These are phyloP conservation scores for Tragelaphus scriptus DNA, from an alignment of 2,113 vertebrate genomes.

Conservation along the genomic window DNA sequence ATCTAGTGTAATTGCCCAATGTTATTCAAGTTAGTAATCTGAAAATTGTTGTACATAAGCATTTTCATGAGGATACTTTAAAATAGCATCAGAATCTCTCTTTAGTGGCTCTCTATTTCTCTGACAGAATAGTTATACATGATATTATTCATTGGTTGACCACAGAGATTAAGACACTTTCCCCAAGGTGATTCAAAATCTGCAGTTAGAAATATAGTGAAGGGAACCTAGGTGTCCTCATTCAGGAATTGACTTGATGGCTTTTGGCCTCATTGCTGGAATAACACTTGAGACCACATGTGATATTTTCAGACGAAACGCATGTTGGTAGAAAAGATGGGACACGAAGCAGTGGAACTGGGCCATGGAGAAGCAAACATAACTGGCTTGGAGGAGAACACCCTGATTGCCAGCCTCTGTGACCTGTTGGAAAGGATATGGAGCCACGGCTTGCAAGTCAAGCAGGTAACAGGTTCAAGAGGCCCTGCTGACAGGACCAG, in stretches of 20 bases:
- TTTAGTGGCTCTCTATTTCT: background rate
- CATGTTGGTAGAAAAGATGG: constrained; percentile 99
- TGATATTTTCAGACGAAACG: constrained; percentile 89
- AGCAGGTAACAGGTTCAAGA: constrained; percentile 84
- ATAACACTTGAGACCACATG: background rate
- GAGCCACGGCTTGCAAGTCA: constrained; percentile 96
- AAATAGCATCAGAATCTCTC: background rate
- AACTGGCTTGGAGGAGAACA: constrained; percentile 95
- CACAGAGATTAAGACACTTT: background rate
- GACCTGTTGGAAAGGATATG: constrained; percentile 97
- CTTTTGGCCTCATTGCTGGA: background rate
- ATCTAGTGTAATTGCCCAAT: background rate
- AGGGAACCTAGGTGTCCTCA: background rate
- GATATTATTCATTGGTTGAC: background rate
- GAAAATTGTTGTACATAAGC: background rate
- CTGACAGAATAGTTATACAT: background rate
- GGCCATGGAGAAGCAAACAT: constrained; percentile 96
- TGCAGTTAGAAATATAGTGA: background rate
- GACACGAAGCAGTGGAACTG: constrained; percentile 92
- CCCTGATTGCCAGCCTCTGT: constrained; percentile 94
- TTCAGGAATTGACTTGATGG: background rate
- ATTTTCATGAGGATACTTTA: background rate
- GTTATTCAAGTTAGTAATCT: background rate
- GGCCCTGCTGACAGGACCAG: background rate
- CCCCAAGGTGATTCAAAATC: background rate